Evolutionary conservation across 2,888 invertebrate species (phyloP), one percentile per base, ranked within the genome.

Genomic region (Colostygia pectinataria): DNA sequence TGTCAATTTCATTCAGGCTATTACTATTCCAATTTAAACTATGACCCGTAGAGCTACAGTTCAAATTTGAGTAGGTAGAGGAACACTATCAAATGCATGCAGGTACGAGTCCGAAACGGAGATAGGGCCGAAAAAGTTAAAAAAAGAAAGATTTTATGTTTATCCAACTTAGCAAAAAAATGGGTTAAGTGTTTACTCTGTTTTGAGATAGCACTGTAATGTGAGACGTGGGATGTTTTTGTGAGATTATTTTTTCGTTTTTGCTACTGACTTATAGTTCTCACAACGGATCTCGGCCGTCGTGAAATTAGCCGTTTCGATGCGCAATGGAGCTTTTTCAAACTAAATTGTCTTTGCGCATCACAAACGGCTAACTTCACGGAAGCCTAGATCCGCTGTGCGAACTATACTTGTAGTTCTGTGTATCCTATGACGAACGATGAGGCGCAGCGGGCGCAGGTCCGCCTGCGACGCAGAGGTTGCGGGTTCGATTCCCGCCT

Each of bases 151-250:
- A 81, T 84, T n/a, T 81, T 77, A 81, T 81, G 74, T 73, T 72
- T 72, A 77, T 77, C 57, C 67, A 59, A 69, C 67, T 63, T 57
- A 49, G 65, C 69, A 79, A 82, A 83, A 52, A 82, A 81, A 75
- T 78, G 74, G 79, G 79, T 77, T 79, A 79, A 81, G 80, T 80
- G 78, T 83, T 75, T 79, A 76, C 68, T 68, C 65, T 71, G 75
- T 75, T 63, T 65, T 66, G 48, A 69, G 71, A 76, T 73, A 77
- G 78, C 79, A 77, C 70, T 79, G 82, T 78, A 76, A 74, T 59
- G 50, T 58, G 73, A 78, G 68, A 71, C 43, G 47, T n/a, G 39
- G 57, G 34, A 56, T 53, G 51, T 52, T 67, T 68, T 71, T 63
- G 61, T 65, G 53, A 14, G 13, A 34, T 38, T 27, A 28, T 45